A percentile compares a stretch with the other conserved stretches of the same genome.
Evolutionary conservation across 1,140 invertebrate species (phyloP).

Genomic region (Tetramorium alpestre): DNA sequence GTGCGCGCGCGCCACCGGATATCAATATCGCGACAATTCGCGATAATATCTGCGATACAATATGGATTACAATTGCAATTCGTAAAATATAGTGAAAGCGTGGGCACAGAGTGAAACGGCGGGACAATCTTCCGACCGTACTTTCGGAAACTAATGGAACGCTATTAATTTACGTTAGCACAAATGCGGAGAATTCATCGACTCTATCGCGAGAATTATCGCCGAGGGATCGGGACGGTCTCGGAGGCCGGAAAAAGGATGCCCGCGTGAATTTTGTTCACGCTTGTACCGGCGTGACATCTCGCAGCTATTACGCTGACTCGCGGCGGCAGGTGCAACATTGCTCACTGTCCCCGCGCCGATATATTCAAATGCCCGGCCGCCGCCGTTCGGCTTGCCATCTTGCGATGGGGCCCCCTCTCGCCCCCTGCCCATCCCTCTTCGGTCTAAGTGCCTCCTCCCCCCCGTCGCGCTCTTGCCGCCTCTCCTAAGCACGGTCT

Average conservation of each 20-base stretch:
- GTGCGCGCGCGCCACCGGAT: background rate
- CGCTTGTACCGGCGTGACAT: constrained; percentile 79
- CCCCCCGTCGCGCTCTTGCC: background rate
- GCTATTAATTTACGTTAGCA: background rate
- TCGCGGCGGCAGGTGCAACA: constrained; percentile 82
- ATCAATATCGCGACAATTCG: background rate
- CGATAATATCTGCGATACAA: background rate
- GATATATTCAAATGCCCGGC: constrained; percentile 80
- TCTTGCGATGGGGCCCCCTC: constrained; percentile 70
- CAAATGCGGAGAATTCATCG: background rate
- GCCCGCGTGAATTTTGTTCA: constrained; percentile 64
- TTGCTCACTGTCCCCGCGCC: constrained; percentile 82
- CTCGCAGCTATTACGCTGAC: constrained; percentile 82
- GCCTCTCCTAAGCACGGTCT: background rate
- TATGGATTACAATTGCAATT: background rate
- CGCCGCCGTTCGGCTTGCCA: constrained; percentile 64
- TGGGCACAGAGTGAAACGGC: background rate
- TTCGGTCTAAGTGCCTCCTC: constrained; percentile 49
- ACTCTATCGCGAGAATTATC: background rate
- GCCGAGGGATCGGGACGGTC: background rate
- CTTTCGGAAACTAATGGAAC: background rate
- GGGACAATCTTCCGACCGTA: no score
- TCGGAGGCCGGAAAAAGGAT: background rate
- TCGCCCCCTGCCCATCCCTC: constrained; percentile 39
- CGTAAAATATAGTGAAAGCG: background rate